These are phyloP conservation scores for Alfaro cultratus DNA, from an alignment of 2,797 vertebrate species.

Conservation along the genomic window DNA sequence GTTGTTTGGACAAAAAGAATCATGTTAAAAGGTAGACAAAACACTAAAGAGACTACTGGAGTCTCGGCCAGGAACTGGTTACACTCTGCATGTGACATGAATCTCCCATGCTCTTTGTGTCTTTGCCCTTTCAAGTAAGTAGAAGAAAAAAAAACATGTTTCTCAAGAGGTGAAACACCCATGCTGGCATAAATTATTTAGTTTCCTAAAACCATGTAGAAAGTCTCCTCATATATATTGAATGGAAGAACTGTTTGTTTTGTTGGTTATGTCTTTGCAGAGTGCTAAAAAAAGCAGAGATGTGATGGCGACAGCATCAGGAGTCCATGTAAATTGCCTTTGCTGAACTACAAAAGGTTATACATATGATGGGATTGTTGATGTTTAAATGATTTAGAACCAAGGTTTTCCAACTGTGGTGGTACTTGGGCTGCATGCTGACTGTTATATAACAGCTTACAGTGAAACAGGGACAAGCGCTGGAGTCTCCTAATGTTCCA, in stretches of 20 bases:
- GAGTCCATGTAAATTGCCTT: neutral
- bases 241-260: neutral
- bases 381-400: neutral
- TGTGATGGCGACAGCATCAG: neutral
- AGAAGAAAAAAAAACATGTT: neutral
- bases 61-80: neutral
- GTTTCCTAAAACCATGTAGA: conserved; percentile 1
- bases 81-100: neutral
- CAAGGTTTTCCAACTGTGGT: neutral
- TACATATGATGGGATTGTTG: neutral
- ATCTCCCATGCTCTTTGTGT: neutral
- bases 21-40: neutral
- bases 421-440: neutral
- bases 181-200: neutral
- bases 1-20: neutral
- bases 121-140: conserved; percentile 1
- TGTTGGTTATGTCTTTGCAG: neutral
- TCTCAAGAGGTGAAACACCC: neutral
- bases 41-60: neutral
- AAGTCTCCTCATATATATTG: neutral
- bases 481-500: neutral
- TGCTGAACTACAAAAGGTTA: neutral
- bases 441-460: neutral
- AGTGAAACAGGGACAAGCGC: neutral
- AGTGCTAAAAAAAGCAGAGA: neutral